Conservation (phyloP, 2,113 vertebrate species). For the Microtus pennsylvanicus region DNA sequence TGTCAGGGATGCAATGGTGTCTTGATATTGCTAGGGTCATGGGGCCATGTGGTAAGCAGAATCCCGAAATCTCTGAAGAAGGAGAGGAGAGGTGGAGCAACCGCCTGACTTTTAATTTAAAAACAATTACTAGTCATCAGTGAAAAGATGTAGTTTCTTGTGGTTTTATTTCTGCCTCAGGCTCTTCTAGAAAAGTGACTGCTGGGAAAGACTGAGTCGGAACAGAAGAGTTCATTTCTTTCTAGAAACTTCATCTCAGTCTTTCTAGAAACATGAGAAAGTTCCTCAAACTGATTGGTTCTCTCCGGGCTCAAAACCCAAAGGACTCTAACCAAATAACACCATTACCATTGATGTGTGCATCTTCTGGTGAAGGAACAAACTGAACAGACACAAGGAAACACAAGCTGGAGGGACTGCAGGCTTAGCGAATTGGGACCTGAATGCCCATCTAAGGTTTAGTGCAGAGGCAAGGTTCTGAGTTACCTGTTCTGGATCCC, state of each 20-base stretch:
- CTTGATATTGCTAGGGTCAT: not conserved
- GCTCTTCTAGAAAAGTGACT: conserved; percentile 12
- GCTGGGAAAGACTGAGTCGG: not conserved
- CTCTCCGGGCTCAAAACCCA: not conserved
- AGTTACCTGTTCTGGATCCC: not conserved
- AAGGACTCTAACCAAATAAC: not conserved
- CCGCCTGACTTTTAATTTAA: not conserved
- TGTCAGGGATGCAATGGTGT: not conserved
- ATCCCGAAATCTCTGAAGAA: not conserved
- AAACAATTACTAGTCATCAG: not conserved
- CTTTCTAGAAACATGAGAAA: conserved; percentile 46
- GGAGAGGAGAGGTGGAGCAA: not conserved
- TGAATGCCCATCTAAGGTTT: not conserved
- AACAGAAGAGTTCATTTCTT: conserved; percentile 3
- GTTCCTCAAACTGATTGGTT: not conserved
- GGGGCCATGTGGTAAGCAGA: not conserved
- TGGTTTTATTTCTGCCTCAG: conserved; percentile 28
- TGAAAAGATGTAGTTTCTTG: not conserved
- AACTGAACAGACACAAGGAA: not conserved
- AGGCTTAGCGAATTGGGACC: not conserved
- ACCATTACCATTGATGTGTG: not conserved
- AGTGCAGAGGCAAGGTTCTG: not conserved
- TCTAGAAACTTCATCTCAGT: conserved; percentile 30
- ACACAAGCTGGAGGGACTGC: too few species aligned
- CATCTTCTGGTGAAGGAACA: not conserved